phyloP scores from a whole-genome alignment of 2,797 vertebrate genomes.

The Rhabdomys pumilio region DNA sequence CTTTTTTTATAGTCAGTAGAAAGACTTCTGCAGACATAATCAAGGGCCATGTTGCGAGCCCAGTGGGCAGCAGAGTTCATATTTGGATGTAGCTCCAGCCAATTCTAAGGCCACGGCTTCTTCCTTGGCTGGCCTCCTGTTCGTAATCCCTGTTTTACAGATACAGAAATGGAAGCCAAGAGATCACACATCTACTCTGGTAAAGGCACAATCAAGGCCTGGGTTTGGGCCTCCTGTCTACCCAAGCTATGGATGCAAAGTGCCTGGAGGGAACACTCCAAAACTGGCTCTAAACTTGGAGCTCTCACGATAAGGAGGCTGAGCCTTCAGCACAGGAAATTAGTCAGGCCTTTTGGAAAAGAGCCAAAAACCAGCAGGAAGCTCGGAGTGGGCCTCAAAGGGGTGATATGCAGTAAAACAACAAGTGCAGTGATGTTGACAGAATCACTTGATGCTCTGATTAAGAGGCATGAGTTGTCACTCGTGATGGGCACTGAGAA shows the following conservation, averaged over 20 bases:
- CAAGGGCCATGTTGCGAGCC: fast-evolving
- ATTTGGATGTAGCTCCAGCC: neutral
- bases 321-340: constrained; percentile 57
- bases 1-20: neutral
- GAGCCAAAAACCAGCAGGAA: constrained; percentile 42
- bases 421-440: constrained; percentile 60
- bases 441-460: constrained; percentile 89
- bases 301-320: neutral
- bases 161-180: neutral
- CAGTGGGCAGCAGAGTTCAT: neutral
- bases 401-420: constrained; percentile 80
- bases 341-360: constrained; percentile 18
- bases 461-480: constrained; percentile 88
- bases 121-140: neutral
- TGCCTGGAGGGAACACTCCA: neutral
- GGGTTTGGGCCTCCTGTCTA: neutral
- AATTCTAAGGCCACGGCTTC: neutral
- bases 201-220: neutral
- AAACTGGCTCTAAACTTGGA: neutral
- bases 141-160: neutral
- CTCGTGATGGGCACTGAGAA: constrained; percentile 86
- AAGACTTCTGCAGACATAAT: neutral
- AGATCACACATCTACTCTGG: neutral
- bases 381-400: neutral
- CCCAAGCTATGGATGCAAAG: neutral